A percentile compares a stretch with the other conserved stretches of the same genome.
phyloP scores from a whole-genome alignment of 2,797 vertebrate species.

The Sebastes hubbsi region DNA sequence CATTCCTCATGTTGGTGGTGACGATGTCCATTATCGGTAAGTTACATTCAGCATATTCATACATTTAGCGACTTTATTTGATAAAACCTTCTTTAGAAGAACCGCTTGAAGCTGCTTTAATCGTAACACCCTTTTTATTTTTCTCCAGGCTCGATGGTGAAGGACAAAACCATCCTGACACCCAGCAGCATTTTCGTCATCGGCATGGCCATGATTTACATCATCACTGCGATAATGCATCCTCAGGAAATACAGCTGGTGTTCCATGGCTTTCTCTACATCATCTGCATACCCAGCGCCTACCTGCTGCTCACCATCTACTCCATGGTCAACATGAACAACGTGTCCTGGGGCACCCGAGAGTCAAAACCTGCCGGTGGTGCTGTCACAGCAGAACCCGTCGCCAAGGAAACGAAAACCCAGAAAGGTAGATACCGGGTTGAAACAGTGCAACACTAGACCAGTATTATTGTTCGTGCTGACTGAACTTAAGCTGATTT shows the following conservation, averaged over 20 bases:
- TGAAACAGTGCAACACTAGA: not conserved
- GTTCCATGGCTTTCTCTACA: conserved; percentile 72
- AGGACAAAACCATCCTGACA: conserved; percentile 65
- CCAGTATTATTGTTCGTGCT: not conserved
- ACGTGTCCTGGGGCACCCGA: conserved; percentile 79
- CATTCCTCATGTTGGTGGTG: conserved; percentile 76
- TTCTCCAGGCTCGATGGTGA: conserved; percentile 66
- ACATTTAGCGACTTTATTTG: not conserved
- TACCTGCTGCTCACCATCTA: conserved; percentile 79
- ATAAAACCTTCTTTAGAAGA: too few species aligned
- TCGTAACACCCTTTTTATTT: not conserved
- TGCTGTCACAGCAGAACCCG: not conserved
- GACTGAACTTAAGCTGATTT: not conserved
- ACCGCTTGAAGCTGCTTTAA: not conserved
- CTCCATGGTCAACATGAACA: conserved; percentile 79
- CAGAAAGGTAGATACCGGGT: conserved; percentile 38
- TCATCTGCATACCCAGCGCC: conserved; percentile 73
- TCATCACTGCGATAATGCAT: conserved; percentile 69
- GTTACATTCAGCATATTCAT: not conserved
- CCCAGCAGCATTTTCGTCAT: conserved; percentile 77
- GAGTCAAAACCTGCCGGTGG: conserved; percentile 47
- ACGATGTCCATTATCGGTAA: conserved; percentile 72
- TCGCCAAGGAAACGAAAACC: not conserved
- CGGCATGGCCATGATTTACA: conserved; percentile 52
- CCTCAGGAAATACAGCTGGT: conserved; percentile 72